Conservation (phyloP, 2,113 vertebrate species). For the Amazona vittata region DNA sequence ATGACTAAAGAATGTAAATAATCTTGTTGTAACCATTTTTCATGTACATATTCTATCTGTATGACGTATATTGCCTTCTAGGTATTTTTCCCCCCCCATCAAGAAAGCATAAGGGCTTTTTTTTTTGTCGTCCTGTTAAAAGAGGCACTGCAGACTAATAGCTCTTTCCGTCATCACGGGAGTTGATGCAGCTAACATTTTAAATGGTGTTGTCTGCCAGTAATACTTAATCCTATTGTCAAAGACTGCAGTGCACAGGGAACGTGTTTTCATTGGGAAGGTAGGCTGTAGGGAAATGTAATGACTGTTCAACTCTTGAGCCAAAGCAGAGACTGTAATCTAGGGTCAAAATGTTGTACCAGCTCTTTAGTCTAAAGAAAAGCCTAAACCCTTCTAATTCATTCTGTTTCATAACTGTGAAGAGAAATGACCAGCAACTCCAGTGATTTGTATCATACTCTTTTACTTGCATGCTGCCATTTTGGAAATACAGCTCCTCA, state of each 20-base stretch:
- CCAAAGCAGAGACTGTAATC: neutral
- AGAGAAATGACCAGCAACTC: neutral
- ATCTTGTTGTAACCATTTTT: constrained; percentile 61
- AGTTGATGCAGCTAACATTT: constrained; percentile 4
- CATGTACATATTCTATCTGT: constrained; percentile 62
- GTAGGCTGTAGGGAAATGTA: neutral
- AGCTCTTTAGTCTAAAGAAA: neutral
- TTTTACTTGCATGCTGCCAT: accelerated
- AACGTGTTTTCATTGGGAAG: constrained; percentile 33
- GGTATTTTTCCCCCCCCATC: neutral
- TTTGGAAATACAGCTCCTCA: neutral
- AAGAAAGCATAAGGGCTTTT: neutral
- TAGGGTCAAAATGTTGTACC: neutral
- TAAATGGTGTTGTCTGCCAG: constrained; percentile 28
- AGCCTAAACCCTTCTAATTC: neutral
- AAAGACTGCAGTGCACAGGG: neutral
- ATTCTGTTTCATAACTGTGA: neutral
- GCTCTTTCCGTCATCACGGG: constrained; percentile 28
- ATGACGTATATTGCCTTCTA: constrained; percentile 59
- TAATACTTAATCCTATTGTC: constrained; percentile 19
- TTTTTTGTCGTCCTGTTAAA: constrained; percentile 5
- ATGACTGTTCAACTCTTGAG: constrained; percentile 29
- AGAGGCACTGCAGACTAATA: constrained; percentile 25
- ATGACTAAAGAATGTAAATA: constrained; percentile 76
- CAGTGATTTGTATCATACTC: neutral